Evolutionary conservation across 2,797 vertebrate species (phyloP), one percentile per base, ranked within the genome.

Genomic region (Streptopelia turtur): DNA sequence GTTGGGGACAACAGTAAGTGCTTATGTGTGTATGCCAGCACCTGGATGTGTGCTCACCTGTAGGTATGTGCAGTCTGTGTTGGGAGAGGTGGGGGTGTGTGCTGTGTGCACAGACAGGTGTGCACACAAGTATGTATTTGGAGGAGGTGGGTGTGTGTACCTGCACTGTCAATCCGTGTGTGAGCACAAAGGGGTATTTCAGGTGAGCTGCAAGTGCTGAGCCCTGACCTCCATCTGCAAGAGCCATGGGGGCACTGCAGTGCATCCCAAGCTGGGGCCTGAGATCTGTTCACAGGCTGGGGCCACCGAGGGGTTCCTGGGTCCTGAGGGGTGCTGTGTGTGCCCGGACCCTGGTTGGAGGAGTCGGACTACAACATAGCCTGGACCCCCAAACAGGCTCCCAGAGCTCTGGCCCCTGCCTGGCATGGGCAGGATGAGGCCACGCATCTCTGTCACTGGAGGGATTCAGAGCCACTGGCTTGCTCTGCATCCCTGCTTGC

Each of bases 1-100:
- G 6, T 8, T 64, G 21, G 16, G 53, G 33, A 27, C 39, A 39
- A 39, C 39, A 39, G 39, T 31, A 60, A 72, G 20, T 39, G 22
- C 5, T 14, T 55, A 0, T 4, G 1, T 25, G 13, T 4, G 13
- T 31, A 7, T 0, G 0, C 4, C 2, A 7, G 43, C 8, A 68
- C 22, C 64, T 50, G 64, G 8, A 35, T 5, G 3, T 77, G 60
- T 45, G 33, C 31, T 82, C 30, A 37, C 13, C 33, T 66, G 57
- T 23, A 66, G 59, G 59, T 16, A 35, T 28, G 49, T 21, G 76
- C 17, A 10, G 0, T 17, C 31, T n/a, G 49, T 7, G 2, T 13
- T 7, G 35, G 61, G 31, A 68, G 16, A 22, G 39, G 31, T 27
- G 13, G 14, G 43, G 23, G 16, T 11, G 24, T 27, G 47, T 0